Base-by-base conservation (phyloP, 1,140 invertebrate species). In the Magallana ariakensis region DNA sequence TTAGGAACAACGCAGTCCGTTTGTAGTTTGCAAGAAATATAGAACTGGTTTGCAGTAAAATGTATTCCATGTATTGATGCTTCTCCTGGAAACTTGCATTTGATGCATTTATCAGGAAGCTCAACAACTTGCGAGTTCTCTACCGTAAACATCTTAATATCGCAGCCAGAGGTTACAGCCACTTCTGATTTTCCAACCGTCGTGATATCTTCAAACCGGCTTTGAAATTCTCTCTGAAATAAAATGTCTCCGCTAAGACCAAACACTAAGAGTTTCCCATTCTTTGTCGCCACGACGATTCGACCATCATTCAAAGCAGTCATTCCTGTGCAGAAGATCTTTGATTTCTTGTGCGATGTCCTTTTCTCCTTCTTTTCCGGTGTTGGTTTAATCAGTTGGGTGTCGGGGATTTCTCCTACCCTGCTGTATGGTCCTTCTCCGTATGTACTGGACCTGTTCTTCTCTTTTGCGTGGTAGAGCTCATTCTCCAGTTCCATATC, bases 51-150 rank as follows among this genome's bases (percentile, higher is more conserved):
- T 75, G 66, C 26, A 33, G 66, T 19, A 75, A 75, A 75, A 22
- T 75, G 66, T 75, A 75, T 75, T 1, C 66, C 66, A 5, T 75
- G 66, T 75, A 75, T 75, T 19, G 66, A 75, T 26, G 66, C 66
- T 26, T 75, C 22, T 26, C 66, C 66, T 75, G 66, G 66, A 75
- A 75, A 75, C 9, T 11, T 75, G 22, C 66, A 75, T 26, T 26
- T 26, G 9, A 75, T 75, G 22, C 22, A 75, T 26, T 26, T 75
- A 26, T 75, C 66, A 4, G 66, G 66, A 75, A 75, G 66, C 10
- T 75, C 66, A 13, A 75, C 66, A 75, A 75, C 9, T 11, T 75
- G 66, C 13, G 22, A 4, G 15, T 26, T 75, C 4, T 11, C 66
- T 7, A 75, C 22, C 1, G 66, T 75, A 26, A 75, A 75, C 33